Base-by-base conservation (phyloP, 2,888 invertebrate genomes). In the Acleris sparsana region DNA sequence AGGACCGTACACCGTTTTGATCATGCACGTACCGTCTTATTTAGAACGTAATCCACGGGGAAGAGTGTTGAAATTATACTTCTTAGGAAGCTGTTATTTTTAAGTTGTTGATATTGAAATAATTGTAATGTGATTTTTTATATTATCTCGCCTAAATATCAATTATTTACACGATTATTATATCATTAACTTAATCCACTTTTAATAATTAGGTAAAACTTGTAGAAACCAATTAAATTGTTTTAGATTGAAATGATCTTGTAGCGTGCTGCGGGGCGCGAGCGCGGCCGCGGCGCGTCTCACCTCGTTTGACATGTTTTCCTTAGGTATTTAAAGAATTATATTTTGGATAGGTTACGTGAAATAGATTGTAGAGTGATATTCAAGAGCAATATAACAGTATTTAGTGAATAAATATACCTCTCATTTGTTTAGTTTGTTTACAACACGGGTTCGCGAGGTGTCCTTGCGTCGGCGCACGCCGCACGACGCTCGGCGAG, bases 361-460 rank as follows among this genome's bases (percentile, higher is more conserved):
- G 71, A 72, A 70, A 64, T 69, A 72, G 69, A 62, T 64, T 75
- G 71, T 77, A 76, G 73, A 75, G 84, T 85, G 83, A 86, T 87
- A 85, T 78, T 78, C 64, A 75, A 79, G 76, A 87, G 87, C 87
- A 87, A 87, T 87, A 87, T 79, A 72, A 77, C 85, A 84, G 82
- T 86, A 86, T 87, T 87, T 78, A 65, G 66, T 62, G 39, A 53
- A 39, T 67, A 64, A 60, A 64, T 63, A 63, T 62, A 61, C 66
- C 66, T 66, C 33, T 66, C 25, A 53, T 57, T 62, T 66, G 61
- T 62, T 66, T 48, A 52, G 48, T 66, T 66, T 43, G 33, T 61
- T 56, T 56, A 33, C 57, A 52, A 52, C 52, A 61, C 16, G 22
- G 13, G 5, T 13, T 48, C 33, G 33, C 33, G 33, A 33, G 33